Evolutionary conservation across 2,888 invertebrate genomes (phyloP).

Genomic region (Oscheius onirici): DNA sequence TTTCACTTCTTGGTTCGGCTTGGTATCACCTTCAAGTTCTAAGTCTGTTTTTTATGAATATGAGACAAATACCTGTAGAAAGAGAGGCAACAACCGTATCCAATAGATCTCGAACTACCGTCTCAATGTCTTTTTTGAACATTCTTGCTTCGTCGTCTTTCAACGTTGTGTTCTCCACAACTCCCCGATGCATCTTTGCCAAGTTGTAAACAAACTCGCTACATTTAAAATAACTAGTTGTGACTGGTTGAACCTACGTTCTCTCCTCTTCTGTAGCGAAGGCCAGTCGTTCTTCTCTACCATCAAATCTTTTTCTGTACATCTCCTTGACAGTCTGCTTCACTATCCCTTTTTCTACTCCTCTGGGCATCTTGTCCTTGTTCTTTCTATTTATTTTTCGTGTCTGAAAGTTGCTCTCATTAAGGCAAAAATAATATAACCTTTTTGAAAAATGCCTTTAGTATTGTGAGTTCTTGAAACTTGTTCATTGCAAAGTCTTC

Average conservation of each 20-base stretch:
- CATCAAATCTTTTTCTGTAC: slow-evolving; percentile 7
- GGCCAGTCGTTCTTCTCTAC: neutral
- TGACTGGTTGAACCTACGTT: neutral
- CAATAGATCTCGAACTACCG: neutral
- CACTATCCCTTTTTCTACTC: neutral
- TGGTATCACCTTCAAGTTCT: neutral
- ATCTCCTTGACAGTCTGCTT: slow-evolving; percentile 10
- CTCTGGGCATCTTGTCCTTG: neutral
- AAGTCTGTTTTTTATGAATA: neutral
- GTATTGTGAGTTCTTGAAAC: slow-evolving; percentile 40
- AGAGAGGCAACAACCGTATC: neutral
- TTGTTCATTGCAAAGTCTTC: slow-evolving; percentile 81
- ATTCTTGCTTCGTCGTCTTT: neutral
- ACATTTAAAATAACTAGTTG: neutral
- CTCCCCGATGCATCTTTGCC: slow-evolving; percentile 3
- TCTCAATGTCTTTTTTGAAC: neutral
- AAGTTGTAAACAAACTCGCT: neutral
- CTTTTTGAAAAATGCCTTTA: neutral
- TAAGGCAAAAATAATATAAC: neutral
- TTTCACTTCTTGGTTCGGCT: neutral
- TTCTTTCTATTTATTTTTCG: neutral
- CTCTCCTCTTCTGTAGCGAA: slow-evolving; percentile 15
- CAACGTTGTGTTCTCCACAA: neutral
- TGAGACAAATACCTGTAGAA: neutral
- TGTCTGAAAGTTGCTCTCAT: neutral